Conservation (phyloP, 2,888 invertebrate species). For the Chloroclysta siterata region DNA sequence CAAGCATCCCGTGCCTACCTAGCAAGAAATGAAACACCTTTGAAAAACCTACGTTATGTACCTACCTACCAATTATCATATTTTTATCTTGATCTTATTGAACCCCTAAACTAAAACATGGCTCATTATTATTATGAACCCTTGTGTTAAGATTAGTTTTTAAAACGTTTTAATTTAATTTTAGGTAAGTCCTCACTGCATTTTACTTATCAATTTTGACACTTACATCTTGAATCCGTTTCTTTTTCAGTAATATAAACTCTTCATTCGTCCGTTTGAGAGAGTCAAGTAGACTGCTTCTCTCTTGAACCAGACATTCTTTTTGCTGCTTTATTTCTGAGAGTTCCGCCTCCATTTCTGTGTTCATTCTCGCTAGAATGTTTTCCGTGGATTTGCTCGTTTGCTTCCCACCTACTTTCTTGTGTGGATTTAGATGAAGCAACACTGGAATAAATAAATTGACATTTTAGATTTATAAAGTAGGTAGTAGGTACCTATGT, state of each 20-base stretch:
- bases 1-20: no score
- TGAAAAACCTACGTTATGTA: no score
- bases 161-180: no score
- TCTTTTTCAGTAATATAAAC: slow-evolving; percentile 90
- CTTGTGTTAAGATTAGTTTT: neutral
- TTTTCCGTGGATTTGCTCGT: slow-evolving; percentile 74
- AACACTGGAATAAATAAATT: slow-evolving; percentile 58
- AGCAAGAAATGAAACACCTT: no score
- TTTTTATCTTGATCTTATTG: no score
- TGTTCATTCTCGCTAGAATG: slow-evolving; percentile 67
- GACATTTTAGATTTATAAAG: no score
- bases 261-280: slow-evolving; percentile 90
- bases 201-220: neutral
- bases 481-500: no score
- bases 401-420: slow-evolving; percentile 58
- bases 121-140: neutral
- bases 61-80: no score
- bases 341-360: slow-evolving; percentile 76
- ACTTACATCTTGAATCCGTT: slow-evolving; percentile 92
- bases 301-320: slow-evolving; percentile 80
- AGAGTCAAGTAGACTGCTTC: slow-evolving; percentile 86
- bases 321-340: slow-evolving; percentile 74
- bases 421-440: slow-evolving; percentile 71
- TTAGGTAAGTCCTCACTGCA: no score
- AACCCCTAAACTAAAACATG: no score